phyloP scores from a whole-genome alignment of 2,888 invertebrate species.

The Eilema depressum region DNA sequence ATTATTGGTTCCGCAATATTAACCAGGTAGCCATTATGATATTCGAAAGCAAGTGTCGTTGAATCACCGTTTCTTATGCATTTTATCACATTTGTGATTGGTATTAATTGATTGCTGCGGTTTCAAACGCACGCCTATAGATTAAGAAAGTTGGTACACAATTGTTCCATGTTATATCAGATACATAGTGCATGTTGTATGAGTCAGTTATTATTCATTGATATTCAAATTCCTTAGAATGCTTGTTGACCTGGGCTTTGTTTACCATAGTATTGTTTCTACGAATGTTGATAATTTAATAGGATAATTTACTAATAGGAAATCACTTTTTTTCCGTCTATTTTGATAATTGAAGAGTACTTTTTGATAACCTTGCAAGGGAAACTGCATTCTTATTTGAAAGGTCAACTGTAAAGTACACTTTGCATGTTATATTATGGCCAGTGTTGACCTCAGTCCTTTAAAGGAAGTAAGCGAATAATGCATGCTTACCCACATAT shows the following conservation, averaged over 20 bases:
- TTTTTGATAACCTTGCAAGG: conserved; percentile 54
- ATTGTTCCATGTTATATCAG: conserved; percentile 41
- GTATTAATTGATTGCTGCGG: conserved; percentile 44
- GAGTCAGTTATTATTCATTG: conserved; percentile 40
- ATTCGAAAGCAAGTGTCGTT: conserved; percentile 62
- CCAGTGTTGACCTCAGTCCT: conserved; percentile 75
- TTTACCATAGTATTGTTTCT: conserved; percentile 38
- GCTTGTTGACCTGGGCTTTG: conserved; percentile 29
- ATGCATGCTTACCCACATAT: conserved; percentile 29
- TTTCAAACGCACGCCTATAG: conserved; percentile 62
- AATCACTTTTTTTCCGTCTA: conserved; percentile 1
- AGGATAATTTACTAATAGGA: neutral
- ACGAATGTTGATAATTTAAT: conserved; percentile 3
- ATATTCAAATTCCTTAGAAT: conserved; percentile 29
- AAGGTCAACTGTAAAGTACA: conserved; percentile 56
- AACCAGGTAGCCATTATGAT: conserved; percentile 63
- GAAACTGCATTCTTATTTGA: conserved; percentile 53
- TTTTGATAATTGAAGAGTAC: conserved; percentile 22
- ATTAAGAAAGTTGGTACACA: conserved; percentile 61
- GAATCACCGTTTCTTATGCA: conserved; percentile 62
- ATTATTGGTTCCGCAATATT: conserved; percentile 71
- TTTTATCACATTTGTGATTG: conserved; percentile 47
- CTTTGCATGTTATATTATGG: conserved; percentile 54
- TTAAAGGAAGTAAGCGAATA: conserved; percentile 51
- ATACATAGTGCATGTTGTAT: conserved; percentile 28